A percentile compares a stretch with the other conserved stretches of the same genome.
Conservation (phyloP, 2,888 invertebrate species). For the Melangyna quadrimaculata region DNA sequence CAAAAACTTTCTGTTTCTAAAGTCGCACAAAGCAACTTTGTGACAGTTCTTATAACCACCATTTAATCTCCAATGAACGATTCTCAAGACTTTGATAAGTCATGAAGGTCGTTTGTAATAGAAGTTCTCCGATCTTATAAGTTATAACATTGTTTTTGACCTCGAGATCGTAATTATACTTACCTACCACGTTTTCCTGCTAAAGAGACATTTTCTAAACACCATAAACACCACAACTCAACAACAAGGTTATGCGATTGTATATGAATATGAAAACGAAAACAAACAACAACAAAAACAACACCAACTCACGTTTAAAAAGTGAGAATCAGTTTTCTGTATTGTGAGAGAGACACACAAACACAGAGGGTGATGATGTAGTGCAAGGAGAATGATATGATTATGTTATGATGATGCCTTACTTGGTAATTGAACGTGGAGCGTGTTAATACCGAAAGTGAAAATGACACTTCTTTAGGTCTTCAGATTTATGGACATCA, state of each 20-base stretch:
- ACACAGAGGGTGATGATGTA: not conserved
- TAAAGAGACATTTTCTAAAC: conserved; percentile 9
- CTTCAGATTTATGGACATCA: conserved; percentile 20
- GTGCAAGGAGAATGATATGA: not conserved
- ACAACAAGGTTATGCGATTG: not conserved
- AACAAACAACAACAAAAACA: not conserved
- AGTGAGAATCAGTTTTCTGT: conserved; percentile 1
- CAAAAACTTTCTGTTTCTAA: not conserved
- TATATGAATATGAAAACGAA: too few relatives aligned
- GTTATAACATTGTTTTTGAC: conserved; percentile 40
- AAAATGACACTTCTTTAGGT: conserved; percentile 62
- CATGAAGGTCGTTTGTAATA: conserved; percentile 46
- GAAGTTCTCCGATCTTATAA: conserved; percentile 25
- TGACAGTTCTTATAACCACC: not conserved
- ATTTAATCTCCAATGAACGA: not conserved
- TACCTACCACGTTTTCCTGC: conserved; percentile 22
- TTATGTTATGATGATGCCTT: conserved; percentile 5
- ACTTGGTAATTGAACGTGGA: conserved; percentile 23
- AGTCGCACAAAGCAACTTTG: not conserved
- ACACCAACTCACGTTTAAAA: conserved; percentile 32
- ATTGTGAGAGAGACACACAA: not conserved
- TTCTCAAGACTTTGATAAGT: not conserved
- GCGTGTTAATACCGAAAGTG: conserved; percentile 64
- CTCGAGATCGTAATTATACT: conserved; percentile 59
- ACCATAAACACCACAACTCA: not conserved